These are phyloP conservation scores for Crocuta crocuta DNA, from an alignment of 2,113 vertebrate species.

Conservation along the genomic window DNA sequence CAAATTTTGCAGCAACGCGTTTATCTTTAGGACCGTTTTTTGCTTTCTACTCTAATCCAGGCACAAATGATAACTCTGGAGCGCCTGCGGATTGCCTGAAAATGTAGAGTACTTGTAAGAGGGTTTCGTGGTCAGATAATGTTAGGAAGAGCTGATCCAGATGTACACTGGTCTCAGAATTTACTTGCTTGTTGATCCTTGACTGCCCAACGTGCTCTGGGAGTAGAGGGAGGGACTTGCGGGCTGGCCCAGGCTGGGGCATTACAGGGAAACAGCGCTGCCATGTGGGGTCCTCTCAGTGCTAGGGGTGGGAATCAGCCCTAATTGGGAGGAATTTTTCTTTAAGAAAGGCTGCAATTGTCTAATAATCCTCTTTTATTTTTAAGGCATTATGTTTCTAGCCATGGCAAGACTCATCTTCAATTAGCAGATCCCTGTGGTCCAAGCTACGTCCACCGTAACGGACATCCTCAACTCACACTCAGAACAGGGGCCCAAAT, in stretches of 20 bases:
- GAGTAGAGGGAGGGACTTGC: neutral
- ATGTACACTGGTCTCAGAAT: neutral
- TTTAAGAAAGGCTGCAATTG: neutral
- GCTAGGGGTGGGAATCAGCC: fast-evolving
- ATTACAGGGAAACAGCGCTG: neutral
- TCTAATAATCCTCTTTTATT: neutral
- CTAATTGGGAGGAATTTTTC: neutral
- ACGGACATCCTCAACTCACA: neutral
- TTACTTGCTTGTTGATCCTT: neutral
- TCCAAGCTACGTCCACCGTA: neutral
- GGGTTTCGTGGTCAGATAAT: neutral
- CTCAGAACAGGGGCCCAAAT: neutral
- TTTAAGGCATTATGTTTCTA: neutral
- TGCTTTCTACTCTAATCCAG: constrained; percentile 13
- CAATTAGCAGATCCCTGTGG: neutral
- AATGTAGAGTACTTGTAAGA: neutral
- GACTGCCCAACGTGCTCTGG: neutral
- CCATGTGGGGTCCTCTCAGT: fast-evolving
- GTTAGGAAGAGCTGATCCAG: neutral
- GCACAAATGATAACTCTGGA: neutral
- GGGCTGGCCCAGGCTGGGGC: too few relatives aligned
- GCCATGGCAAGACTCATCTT: neutral
- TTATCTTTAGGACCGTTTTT: neutral
- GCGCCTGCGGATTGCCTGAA: neutral
- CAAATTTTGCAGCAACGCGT: neutral